Percentiles rank a stretch among this genome's conserved stretches.
Evolutionary conservation across 2,113 vertebrate species (phyloP).

Genomic region (Elephantulus edwardii): DNA sequence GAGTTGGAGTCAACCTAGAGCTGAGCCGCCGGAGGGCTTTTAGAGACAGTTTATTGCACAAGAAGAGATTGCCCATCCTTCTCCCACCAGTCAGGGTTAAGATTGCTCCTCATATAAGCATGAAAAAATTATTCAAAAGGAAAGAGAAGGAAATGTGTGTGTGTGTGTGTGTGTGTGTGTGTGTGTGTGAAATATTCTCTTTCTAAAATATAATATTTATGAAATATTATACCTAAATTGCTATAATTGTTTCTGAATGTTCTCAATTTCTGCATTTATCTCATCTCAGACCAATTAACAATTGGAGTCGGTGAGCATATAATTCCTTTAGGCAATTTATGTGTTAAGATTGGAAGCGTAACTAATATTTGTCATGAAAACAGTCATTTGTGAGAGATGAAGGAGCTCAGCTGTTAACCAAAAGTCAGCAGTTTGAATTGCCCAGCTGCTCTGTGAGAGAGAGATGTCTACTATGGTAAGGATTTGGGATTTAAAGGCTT

Average conservation of each 20-base stretch:
- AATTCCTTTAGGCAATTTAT: background rate
- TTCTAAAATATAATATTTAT: no score
- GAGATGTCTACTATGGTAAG: background rate
- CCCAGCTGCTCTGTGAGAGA: background rate
- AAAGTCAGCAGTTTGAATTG: background rate
- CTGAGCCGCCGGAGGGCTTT: no score
- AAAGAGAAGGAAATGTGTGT: no score
- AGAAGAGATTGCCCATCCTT: no score
- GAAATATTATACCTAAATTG: conserved; percentile 5
- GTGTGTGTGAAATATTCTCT: no score
- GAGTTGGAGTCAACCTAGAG: no score
- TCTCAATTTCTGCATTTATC: background rate
- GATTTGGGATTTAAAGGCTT: background rate
- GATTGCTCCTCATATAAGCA: no score
- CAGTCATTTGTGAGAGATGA: background rate
- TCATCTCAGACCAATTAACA: background rate
- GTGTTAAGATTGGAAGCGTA: background rate
- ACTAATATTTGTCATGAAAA: background rate
- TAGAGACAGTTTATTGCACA: no score
- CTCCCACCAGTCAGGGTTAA: no score
- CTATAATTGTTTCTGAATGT: background rate
- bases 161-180: no score
- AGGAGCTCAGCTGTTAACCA: background rate
- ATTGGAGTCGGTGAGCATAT: background rate
- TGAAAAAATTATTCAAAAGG: no score